Evolutionary conservation across 2,113 vertebrate species (phyloP).

Genomic region (Actenoides lindsayi): DNA sequence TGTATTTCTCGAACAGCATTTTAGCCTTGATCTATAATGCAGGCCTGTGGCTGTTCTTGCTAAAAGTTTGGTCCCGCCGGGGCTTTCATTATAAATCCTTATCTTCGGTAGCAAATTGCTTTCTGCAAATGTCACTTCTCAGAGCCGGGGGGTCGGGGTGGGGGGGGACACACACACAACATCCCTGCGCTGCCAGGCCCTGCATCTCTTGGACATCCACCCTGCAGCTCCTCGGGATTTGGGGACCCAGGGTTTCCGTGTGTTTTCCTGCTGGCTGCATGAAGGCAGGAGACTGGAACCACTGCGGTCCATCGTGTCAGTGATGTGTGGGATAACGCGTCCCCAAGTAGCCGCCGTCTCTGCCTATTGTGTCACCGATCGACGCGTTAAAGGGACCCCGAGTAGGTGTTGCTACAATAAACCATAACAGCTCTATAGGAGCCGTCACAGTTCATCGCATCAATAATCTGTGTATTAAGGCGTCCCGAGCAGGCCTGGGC

Average conservation of each 20-base stretch:
- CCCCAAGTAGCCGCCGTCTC: slow-evolving; percentile 37
- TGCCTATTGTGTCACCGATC: slow-evolving; percentile 63
- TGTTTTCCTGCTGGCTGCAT: neutral
- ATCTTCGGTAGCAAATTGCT: slow-evolving; percentile 14
- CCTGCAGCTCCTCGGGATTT: neutral
- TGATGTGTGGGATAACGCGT: slow-evolving; percentile 52
- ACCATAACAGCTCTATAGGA: slow-evolving; percentile 58
- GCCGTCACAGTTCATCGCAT: slow-evolving; percentile 68
- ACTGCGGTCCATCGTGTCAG: neutral
- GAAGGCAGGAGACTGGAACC: slow-evolving; percentile 12
- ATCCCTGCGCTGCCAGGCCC: rapidly evolving
- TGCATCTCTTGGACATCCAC: rapidly evolving
- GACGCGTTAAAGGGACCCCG: slow-evolving; percentile 37
- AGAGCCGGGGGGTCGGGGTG: rapidly evolving
- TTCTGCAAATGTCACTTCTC: neutral
- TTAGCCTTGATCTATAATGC: slow-evolving; percentile 42
- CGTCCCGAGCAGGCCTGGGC: slow-evolving; percentile 11
- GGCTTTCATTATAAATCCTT: slow-evolving; percentile 12
- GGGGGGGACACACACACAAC: neutral
- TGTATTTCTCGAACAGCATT: neutral
- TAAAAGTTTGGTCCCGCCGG: slow-evolving; percentile 38
- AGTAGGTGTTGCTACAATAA: slow-evolving; percentile 71
- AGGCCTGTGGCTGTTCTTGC: slow-evolving; percentile 25
- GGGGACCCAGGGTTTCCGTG: rapidly evolving
- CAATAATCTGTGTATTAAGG: slow-evolving; percentile 65